These are phyloP conservation scores for Myrmecophaga tridactyla DNA, from an alignment of 2,113 vertebrate species.

Conservation along the genomic window DNA sequence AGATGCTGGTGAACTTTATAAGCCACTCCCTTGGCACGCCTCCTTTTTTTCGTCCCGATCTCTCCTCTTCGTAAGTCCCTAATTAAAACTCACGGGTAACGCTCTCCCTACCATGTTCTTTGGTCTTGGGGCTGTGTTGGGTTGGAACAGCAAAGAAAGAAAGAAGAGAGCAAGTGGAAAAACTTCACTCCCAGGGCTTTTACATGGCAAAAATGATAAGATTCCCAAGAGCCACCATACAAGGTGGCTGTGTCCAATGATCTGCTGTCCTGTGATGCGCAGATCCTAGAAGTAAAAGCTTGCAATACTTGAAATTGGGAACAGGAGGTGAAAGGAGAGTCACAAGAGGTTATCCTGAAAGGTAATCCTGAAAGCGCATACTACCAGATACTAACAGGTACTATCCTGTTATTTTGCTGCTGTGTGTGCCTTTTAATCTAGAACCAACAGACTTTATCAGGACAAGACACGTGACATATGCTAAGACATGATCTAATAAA, in stretches of 20 bases:
- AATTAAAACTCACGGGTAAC: too few species aligned
- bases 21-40: too few species aligned
- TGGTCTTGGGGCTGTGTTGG: too few species aligned
- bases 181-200: neutral
- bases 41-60: too few species aligned
- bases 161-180: neutral
- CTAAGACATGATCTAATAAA: slow-evolving; percentile 50
- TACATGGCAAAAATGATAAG: neutral
- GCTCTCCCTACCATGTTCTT: too few species aligned
- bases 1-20: too few species aligned
- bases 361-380: too few species aligned
- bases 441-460: slow-evolving; percentile 40
- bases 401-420: neutral
- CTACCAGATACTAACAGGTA: too few species aligned
- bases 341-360: neutral
- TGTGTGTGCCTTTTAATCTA: slow-evolving; percentile 26
- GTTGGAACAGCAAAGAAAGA: neutral
- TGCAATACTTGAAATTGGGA: neutral
- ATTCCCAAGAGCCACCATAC: neutral
- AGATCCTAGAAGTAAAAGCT: neutral
- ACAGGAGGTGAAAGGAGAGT: neutral
- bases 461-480: slow-evolving; percentile 20
- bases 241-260: neutral
- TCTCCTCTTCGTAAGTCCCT: too few species aligned
- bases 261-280: neutral